Evolutionary conservation across 2,113 vertebrate species (phyloP).

Genomic region (Octodon degus): DNA sequence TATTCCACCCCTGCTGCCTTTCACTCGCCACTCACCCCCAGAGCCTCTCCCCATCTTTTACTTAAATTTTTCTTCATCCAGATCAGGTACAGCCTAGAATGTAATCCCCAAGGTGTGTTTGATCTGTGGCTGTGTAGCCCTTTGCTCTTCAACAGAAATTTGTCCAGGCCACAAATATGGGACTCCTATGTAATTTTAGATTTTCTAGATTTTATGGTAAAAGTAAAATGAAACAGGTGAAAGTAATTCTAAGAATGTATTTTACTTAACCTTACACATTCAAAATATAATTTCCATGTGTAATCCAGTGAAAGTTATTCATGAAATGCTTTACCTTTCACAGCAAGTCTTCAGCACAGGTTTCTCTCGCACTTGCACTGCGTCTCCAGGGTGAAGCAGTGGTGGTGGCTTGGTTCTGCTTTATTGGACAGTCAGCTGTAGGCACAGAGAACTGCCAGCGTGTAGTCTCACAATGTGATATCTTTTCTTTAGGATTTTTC

Average conservation of each 20-base stretch:
- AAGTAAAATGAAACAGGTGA: conserved; percentile 5
- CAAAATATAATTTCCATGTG: conserved; percentile 2
- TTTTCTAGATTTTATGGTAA: conserved; percentile 6
- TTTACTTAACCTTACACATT: not conserved
- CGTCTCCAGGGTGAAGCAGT: not conserved
- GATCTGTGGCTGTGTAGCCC: not conserved
- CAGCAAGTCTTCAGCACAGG: not conserved
- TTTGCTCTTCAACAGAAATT: not conserved
- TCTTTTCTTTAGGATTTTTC: not conserved
- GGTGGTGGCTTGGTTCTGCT: not conserved
- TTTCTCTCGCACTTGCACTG: not conserved
- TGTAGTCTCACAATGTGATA: not conserved
- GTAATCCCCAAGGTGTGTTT: not conserved
- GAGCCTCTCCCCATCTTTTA: not conserved
- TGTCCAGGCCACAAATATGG: not conserved
- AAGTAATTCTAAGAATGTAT: conserved; percentile 32
- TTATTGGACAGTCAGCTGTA: not conserved
- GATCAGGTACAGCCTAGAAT: not conserved
- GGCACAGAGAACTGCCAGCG: not conserved
- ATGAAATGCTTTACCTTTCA: not conserved
- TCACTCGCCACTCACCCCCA: not conserved
- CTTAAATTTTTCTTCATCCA: not conserved
- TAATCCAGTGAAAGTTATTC: not conserved
- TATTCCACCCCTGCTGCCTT: not conserved
- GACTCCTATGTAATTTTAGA: not conserved